Percentiles rank a stretch among this genome's conserved stretches.
These are phyloP conservation scores for Chitala chitala DNA, from an alignment of 2,113 vertebrate species.

Conservation along the genomic window DNA sequence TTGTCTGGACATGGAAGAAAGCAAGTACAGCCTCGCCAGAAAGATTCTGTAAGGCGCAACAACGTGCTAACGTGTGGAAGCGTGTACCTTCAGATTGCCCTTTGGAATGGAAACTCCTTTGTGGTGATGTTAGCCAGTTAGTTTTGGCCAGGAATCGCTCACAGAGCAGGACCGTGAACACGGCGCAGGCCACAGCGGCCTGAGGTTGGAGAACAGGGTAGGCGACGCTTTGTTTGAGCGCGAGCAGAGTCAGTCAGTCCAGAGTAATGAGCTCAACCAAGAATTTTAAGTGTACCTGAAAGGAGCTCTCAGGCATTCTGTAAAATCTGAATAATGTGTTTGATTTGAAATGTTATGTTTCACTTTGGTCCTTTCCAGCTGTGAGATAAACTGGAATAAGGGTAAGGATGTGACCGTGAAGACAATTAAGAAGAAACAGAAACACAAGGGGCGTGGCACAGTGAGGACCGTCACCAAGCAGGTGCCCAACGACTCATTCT, in stretches of 20 bases:
- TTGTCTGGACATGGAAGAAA: too few relatives aligned
- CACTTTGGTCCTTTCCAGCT: conserved; percentile 56
- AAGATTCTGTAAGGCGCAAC: too few relatives aligned
- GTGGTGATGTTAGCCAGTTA: too few relatives aligned
- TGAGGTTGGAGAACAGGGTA: too few relatives aligned
- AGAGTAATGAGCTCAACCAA: neutral
- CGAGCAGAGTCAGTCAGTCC: neutral
- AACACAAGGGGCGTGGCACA: conserved; percentile 94
- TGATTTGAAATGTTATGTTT: neutral
- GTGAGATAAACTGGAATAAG: conserved; percentile 93
- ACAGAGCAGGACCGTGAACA: too few relatives aligned
- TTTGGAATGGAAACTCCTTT: too few relatives aligned
- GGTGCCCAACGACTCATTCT: conserved; percentile 93
- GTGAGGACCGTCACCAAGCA: conserved; percentile 91
- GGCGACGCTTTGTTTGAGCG: too few relatives aligned
- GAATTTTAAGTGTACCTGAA: neutral
- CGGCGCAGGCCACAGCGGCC: too few relatives aligned
- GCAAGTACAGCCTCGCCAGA: too few relatives aligned
- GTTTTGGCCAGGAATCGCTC: too few relatives aligned
- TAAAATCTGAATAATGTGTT: neutral
- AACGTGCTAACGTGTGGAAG: too few relatives aligned
- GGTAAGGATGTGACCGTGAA: conserved; percentile 96
- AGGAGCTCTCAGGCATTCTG: neutral
- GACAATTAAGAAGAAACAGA: conserved; percentile 97
- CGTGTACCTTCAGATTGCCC: too few relatives aligned